A percentile compares a stretch with the other conserved stretches of the same genome.
phyloP scores from a whole-genome alignment of 1,140 invertebrate genomes.

The Drosophila elegans region DNA sequence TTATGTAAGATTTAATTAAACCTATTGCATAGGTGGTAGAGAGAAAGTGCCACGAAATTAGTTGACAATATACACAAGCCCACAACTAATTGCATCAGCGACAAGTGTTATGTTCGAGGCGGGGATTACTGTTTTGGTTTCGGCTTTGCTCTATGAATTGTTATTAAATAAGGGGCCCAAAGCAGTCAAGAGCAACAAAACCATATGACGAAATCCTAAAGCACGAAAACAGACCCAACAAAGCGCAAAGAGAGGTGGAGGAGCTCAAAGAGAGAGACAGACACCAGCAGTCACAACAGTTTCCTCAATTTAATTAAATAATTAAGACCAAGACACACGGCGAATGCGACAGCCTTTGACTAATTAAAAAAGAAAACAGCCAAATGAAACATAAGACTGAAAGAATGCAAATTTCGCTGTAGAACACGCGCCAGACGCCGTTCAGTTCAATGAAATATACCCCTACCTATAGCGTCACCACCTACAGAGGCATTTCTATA shows the following conservation, averaged over 20 bases:
- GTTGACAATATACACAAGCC: slow-evolving; percentile 43
- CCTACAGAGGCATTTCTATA: slow-evolving; percentile 22
- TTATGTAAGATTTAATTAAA: slow-evolving; percentile 35
- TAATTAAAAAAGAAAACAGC: slow-evolving; percentile 57
- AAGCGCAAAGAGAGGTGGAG: slow-evolving; percentile 25
- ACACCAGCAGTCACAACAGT: slow-evolving; percentile 54
- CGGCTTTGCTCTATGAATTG: slow-evolving; percentile 26
- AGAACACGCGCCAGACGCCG: slow-evolving; percentile 28
- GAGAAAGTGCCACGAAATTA: slow-evolving; percentile 44
- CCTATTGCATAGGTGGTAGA: slow-evolving; percentile 14
- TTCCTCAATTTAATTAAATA: slow-evolving; percentile 79
- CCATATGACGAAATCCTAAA: slow-evolving; percentile 66
- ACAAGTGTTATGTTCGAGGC: slow-evolving; percentile 29
- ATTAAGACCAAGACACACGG: slow-evolving; percentile 55
- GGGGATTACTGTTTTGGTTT: slow-evolving; percentile 21
- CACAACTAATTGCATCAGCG: slow-evolving; percentile 55
- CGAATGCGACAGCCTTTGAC: slow-evolving; percentile 47
- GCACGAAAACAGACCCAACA: slow-evolving; percentile 32
- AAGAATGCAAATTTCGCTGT: slow-evolving; percentile 51
- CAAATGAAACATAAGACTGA: slow-evolving; percentile 35
- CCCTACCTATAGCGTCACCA: slow-evolving; percentile 36
- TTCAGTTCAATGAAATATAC: slow-evolving; percentile 33
- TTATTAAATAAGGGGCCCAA: slow-evolving; percentile 53
- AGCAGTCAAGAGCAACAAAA: slow-evolving; percentile 42
- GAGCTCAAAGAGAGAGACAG: slow-evolving; percentile 1